phyloP scores from a whole-genome alignment of 2,888 invertebrate species.

The Drosophila testacea region DNA sequence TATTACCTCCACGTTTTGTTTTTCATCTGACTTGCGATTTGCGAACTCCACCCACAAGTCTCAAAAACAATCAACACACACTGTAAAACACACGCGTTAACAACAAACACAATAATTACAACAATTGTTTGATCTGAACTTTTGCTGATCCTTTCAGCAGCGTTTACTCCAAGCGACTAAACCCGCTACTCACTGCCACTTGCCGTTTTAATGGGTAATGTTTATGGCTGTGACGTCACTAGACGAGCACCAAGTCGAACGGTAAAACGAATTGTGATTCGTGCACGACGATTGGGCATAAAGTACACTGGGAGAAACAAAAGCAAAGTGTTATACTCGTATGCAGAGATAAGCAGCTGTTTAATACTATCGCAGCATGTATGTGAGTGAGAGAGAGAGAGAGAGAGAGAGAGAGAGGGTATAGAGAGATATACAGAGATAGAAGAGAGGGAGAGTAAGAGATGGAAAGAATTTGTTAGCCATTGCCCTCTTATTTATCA shows the following conservation, averaged over 20 bases:
- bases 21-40: slow-evolving; percentile 10
- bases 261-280: slow-evolving; percentile 32
- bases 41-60: slow-evolving; percentile 27
- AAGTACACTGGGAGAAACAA: slow-evolving; percentile 27
- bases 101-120: neutral
- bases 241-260: slow-evolving; percentile 18
- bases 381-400: neutral
- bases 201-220: slow-evolving; percentile 51
- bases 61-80: slow-evolving; percentile 14
- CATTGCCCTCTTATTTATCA: slow-evolving; percentile 15
- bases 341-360: slow-evolving; percentile 8
- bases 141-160: slow-evolving; percentile 65
- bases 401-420: neutral
- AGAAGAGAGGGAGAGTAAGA: neutral
- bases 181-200: slow-evolving; percentile 26
- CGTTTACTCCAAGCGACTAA: slow-evolving; percentile 63
- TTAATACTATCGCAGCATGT: neutral
- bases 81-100: neutral
- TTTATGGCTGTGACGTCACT: slow-evolving; percentile 51
- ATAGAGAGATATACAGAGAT: neutral
- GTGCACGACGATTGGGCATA: slow-evolving; percentile 18
- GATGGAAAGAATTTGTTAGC: neutral
- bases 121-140: slow-evolving; percentile 6
- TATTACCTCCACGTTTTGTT: slow-evolving; percentile 9
- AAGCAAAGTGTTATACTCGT: neutral